Evolutionary conservation across 2,113 vertebrate species (phyloP).

Genomic region (Alexandromys fortis): DNA sequence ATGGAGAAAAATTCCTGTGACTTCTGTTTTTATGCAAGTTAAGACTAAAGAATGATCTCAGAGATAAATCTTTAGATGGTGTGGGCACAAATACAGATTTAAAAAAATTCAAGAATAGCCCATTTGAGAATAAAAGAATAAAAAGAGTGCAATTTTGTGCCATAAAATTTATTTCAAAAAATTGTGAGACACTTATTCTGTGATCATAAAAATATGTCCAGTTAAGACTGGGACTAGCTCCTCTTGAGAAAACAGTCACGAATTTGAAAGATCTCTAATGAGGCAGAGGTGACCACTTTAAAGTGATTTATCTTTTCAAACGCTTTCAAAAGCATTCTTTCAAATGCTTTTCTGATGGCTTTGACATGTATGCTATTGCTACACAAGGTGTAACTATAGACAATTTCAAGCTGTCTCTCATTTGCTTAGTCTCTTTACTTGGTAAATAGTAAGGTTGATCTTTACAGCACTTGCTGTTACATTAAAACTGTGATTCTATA

Average conservation of each 20-base stretch:
- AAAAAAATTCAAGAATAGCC: not conserved
- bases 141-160: not conserved
- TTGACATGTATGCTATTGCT: not conserved
- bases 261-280: constrained; percentile 39
- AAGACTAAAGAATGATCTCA: not conserved
- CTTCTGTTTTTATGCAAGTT: not conserved
- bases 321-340: no score
- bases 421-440: not conserved
- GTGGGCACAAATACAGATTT: constrained; percentile 15
- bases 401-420: not conserved
- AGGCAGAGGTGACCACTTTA: not conserved
- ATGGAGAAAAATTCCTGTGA: not conserved
- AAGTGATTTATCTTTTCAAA: constrained; percentile 19
- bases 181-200: not conserved
- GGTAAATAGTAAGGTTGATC: not conserved
- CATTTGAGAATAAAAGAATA: not conserved
- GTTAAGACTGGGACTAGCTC: not conserved
- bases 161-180: constrained; percentile 5
- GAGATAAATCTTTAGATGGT: not conserved
- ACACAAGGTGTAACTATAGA: not conserved
- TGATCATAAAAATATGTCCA: constrained; percentile 1
- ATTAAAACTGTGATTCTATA: not conserved
- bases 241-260: constrained; percentile 27
- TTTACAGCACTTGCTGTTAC: not conserved
- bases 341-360: not conserved